Base-by-base conservation (phyloP, 2,888 invertebrate genomes). In the Sericinus montela region DNA sequence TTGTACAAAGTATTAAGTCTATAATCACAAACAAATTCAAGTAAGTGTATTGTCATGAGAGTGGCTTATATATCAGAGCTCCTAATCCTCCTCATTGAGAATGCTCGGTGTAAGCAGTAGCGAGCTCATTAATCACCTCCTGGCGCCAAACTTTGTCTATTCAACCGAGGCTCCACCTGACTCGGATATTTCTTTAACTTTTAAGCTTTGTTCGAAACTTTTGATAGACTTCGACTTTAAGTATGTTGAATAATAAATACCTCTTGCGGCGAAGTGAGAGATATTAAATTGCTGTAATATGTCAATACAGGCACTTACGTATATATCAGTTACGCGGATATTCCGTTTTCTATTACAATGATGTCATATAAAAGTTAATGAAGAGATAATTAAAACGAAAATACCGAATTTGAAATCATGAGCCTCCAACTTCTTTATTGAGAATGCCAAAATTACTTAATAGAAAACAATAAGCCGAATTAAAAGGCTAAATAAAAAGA, bases 171-270 rank as follows among this genome's bases (percentile, higher is more conserved):
- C 80, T 82, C 76, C 76, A 86, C 84, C 87, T 84, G 85, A 84
- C 82, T 84, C 67, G 79, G 79, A 78, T 83, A 83, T 84, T 86
- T 86, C 85, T 84, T 84, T 87, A 87, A 87, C 87, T 87, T 87
- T 83, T 86, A 86, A 88, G 86, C 85, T 82, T 81, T 79, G 77
- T 81, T 83, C 76, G 68, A 72, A 84, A 86, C 76, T 84, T 84
- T 81, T 85, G 86, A 86, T 86, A 82, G 85, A 85, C 84, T 86
- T 77, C 67, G 79, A 84, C 85, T 86, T 85, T 84, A 84, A 86
- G 82, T 83, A 77, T 80, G 77, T 86, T 84, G 81, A 85, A 86
- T 86, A 82, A 84, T 84, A 83, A n/a, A 84, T 86, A 83, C 78
- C 84, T 86, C 85, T 85, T 80, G 74, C 46, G 50, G 46, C 40